phyloP scores from a whole-genome alignment of 2,797 vertebrate genomes.

The Typhlichthys subterraneus region DNA sequence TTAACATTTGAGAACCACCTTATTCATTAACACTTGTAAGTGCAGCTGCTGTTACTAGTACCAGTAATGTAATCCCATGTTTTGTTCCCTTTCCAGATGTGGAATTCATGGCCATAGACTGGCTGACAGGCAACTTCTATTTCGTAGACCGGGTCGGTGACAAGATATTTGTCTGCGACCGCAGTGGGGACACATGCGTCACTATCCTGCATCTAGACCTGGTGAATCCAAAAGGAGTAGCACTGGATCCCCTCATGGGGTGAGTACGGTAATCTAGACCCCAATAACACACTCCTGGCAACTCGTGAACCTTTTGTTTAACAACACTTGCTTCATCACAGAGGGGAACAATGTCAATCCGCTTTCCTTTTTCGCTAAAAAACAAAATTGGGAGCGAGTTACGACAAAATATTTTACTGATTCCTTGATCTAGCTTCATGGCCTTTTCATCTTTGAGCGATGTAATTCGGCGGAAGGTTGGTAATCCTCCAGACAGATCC shows the following conservation, averaged over 20 bases:
- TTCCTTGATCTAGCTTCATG: slow-evolving; percentile 43
- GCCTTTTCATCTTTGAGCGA: slow-evolving; percentile 49
- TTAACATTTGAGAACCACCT: no score
- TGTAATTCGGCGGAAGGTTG: slow-evolving; percentile 59
- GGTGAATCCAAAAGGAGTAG: slow-evolving; percentile 89
- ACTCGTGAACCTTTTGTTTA: slow-evolving; percentile 17
- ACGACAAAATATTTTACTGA: slow-evolving; percentile 58
- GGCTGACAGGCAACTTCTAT: slow-evolving; percentile 94
- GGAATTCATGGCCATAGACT: slow-evolving; percentile 91
- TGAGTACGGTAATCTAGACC: slow-evolving; percentile 69
- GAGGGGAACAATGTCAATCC: neutral
- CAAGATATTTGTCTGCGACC: slow-evolving; percentile 89
- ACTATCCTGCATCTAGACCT: slow-evolving; percentile 90
- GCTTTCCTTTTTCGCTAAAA: neutral
- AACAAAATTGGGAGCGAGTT: slow-evolving; percentile 33
- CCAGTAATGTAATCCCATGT: slow-evolving; percentile 2
- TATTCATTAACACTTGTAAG: no score
- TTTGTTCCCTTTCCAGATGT: slow-evolving; percentile 76
- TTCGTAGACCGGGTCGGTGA: slow-evolving; percentile 87
- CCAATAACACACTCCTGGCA: slow-evolving; percentile 15
- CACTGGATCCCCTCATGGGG: slow-evolving; percentile 91
- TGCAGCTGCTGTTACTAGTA: no score
- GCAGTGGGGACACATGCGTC: slow-evolving; percentile 84
- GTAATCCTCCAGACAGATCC: slow-evolving; percentile 48
- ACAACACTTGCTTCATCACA: slow-evolving; percentile 8